Percentiles rank a stretch among this genome's conserved stretches.
Conservation (phyloP, 2,113 vertebrate species). For the Salminus brasiliensis region DNA sequence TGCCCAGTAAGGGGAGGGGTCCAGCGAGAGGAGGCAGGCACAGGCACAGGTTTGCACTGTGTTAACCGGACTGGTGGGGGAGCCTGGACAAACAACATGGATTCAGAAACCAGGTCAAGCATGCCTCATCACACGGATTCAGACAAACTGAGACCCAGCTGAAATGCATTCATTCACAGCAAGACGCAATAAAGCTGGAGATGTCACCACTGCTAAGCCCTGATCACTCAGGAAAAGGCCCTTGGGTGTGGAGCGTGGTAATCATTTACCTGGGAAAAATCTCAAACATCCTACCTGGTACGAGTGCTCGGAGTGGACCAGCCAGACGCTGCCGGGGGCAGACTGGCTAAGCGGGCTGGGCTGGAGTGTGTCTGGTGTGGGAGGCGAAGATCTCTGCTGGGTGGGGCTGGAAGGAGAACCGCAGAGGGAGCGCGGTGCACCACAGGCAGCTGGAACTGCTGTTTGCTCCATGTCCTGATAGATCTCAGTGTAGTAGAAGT, state of each 20-base stretch:
- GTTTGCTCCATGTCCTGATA: conserved; percentile 60
- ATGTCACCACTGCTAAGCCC: neutral
- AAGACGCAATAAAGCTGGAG: neutral
- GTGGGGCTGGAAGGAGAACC: conserved; percentile 50
- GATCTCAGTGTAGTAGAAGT: conserved; percentile 93
- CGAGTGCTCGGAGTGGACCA: conserved; percentile 91
- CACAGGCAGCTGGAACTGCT: neutral
- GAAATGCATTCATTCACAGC: neutral
- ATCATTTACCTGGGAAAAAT: neutral
- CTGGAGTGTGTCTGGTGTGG: conserved; percentile 62
- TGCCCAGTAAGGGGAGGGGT: conserved; percentile 74
- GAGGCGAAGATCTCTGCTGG: conserved; percentile 42
- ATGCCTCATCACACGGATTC: neutral
- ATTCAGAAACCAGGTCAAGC: neutral
- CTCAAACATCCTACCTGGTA: conserved; percentile 83
- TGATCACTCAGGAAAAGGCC: neutral
- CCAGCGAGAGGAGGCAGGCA: conserved; percentile 74
- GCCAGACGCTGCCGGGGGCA: conserved; percentile 82
- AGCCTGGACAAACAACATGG: conserved; percentile 67
- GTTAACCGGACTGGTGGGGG: conserved; percentile 76
- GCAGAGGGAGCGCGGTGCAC: conserved; percentile 6
- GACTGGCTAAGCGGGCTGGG: conserved; percentile 81
- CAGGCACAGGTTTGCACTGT: conserved; percentile 65
- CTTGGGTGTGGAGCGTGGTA: neutral
- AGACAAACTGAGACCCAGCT: neutral